Evolutionary conservation across 2,797 vertebrate genomes (phyloP).

Genomic region (Phalanger gymnotis): DNA sequence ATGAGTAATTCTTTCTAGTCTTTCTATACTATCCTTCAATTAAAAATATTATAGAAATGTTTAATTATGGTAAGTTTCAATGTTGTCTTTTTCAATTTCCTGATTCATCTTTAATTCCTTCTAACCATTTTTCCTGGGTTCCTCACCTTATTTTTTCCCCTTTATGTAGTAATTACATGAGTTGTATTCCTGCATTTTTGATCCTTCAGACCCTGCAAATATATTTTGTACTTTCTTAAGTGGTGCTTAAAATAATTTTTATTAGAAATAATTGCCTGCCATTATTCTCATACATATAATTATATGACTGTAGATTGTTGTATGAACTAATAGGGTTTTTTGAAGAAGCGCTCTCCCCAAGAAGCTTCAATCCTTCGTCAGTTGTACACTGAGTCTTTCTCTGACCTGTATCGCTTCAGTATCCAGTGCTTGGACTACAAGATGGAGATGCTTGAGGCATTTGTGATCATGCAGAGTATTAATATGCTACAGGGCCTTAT

Average conservation of each 20-base stretch:
- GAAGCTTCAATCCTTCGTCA: constrained; percentile 90
- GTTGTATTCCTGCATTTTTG: rapidly evolving
- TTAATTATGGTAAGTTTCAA: neutral
- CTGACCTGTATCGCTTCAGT: constrained; percentile 90
- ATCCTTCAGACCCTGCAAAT: neutral
- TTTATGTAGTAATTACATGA: neutral
- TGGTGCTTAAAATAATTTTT: neutral
- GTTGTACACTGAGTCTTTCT: constrained; percentile 91
- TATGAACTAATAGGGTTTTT: constrained; percentile 89
- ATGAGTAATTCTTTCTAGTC: constrained; percentile 1
- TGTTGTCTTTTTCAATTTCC: constrained; percentile 9
- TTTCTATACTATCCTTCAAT: neutral
- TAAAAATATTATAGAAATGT: constrained; percentile 4
- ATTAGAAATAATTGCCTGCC: neutral
- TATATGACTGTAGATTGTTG: neutral
- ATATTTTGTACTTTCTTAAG: neutral
- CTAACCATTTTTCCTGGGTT: neutral
- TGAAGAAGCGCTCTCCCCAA: constrained; percentile 89
- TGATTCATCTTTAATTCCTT: neutral
- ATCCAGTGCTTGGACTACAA: constrained; percentile 91
- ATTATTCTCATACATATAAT: neutral
- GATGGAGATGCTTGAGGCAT: constrained; percentile 94
- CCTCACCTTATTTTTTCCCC: neutral
- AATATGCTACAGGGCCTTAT: constrained; percentile 96
- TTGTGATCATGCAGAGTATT: constrained; percentile 94